phyloP scores from a whole-genome alignment of 2,797 vertebrate species.

The Remorina albescens region DNA sequence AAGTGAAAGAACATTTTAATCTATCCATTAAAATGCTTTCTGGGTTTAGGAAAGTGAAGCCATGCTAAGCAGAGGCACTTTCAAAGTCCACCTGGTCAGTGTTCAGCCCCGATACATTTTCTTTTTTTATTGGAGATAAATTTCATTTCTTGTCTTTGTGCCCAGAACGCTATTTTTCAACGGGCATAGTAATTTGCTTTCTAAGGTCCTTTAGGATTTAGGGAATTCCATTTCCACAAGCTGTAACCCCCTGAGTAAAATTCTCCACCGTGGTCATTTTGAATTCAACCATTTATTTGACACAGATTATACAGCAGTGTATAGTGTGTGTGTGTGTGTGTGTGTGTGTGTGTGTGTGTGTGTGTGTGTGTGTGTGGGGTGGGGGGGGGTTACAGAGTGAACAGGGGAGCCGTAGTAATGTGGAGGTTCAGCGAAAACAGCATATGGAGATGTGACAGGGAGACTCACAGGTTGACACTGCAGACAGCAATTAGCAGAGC shows the following conservation, averaged over 20 bases:
- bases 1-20: constrained; percentile 4
- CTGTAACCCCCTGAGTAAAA: constrained; percentile 72
- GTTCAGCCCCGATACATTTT: constrained; percentile 26
- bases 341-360: no score
- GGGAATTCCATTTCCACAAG: constrained; percentile 72
- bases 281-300: constrained; percentile 67
- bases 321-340: no score
- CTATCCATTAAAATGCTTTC: constrained; percentile 6
- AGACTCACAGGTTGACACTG: constrained; percentile 34
- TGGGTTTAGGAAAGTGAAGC: constrained; percentile 10
- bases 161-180: constrained; percentile 55
- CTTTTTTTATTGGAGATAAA: constrained; percentile 55
- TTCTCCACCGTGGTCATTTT: constrained; percentile 70
- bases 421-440: constrained; percentile 55
- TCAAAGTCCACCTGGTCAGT: constrained; percentile 34
- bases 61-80: constrained; percentile 7
- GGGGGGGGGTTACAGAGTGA: constrained; percentile 41
- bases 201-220: constrained; percentile 67
- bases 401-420: constrained; percentile 43
- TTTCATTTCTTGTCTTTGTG: constrained; percentile 47
- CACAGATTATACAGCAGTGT: constrained; percentile 61
- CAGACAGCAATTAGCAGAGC: constrained; percentile 63
- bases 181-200: constrained; percentile 72
- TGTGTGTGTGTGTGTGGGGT: no score
- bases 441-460: constrained; percentile 69